Evolutionary conservation across 2,113 vertebrate species (phyloP), one percentile per base, ranked within the genome.

Genomic region (Petrocephalus zakoni): DNA sequence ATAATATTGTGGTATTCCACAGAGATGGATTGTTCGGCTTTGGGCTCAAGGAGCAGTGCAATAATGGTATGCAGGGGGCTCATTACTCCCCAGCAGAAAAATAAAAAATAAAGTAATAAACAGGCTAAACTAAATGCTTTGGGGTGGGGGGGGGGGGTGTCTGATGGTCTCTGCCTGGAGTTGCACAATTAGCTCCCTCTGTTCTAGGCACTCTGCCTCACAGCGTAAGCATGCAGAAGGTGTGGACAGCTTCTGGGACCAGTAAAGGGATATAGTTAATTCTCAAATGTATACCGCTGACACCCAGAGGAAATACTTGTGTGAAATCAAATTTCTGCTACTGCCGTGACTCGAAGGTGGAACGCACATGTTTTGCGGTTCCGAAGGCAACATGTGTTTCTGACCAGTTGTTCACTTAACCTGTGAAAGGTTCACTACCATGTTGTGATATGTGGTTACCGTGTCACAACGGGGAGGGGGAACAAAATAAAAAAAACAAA

Each of bases 1-100:
- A 61, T 89, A 89, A 83, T 58, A 87, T 87, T 87, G 72, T 89
- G 85, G 55, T 87, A 87, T 87, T 89, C 72, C 85, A 81, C 34
- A 82, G 85, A 87, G 89, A 55, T 83, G 85, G 75, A 21, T 56
- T 29, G 52, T 21, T 75, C 64, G 34, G 34, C 37, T 22, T 82
- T 29, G 29, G 51, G 64, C 85, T 64, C 21, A 22, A 37, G 34
- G 37, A 49, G 89, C 42, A 46, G 47, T n/a, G 56, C 53, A 42
- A 85, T 15, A 84, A 51, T 52, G 4, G 61, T 19, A 61, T n/a
- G 46, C 21, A 11, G 61, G 17, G 55, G 53, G 55, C 81, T 83
- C 29, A 64, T 84, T 84, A 84, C n/a, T 88, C 81, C 34, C n/a
- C 29, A 25, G 53, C 56, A 87, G 15, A 89, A 89, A 52, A 68